Conservation (phyloP, 2,888 invertebrate genomes). For the Pyrgus malvae region DNA sequence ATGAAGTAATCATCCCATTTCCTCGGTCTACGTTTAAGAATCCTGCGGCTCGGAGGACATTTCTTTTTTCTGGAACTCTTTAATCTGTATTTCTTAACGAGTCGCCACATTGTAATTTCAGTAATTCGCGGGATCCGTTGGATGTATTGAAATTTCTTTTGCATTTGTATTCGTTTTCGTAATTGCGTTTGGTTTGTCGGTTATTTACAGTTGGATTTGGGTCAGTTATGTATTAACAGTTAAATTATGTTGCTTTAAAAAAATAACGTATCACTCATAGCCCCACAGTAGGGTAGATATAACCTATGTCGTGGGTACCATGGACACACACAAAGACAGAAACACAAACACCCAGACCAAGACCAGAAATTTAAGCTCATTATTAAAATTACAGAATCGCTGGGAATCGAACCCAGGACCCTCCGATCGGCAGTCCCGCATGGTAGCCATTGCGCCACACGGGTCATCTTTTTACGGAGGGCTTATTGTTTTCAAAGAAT, state of each 20-base stretch:
- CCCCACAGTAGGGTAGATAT: no score
- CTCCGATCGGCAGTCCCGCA: no score
- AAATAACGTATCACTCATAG: no score
- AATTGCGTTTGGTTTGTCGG: conserved; percentile 37
- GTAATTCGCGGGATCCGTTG: conserved; percentile 52
- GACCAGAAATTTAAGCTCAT: no score
- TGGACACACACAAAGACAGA: no score
- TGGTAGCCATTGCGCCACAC: no score
- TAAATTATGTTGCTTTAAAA: not conserved
- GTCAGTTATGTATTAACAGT: not conserved
- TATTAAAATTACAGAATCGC: no score
- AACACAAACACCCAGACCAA: no score
- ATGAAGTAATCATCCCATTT: conserved; percentile 82
- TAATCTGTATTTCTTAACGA: conserved; percentile 74
- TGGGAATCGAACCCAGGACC: no score
- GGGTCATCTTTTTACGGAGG: no score
- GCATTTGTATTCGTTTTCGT: conserved; percentile 30
- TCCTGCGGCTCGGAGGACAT: conserved; percentile 74
- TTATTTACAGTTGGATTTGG: conserved; percentile 24
- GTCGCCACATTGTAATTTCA: conserved; percentile 62
- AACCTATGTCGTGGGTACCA: no score
- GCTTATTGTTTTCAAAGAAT: no score
- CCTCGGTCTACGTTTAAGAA: conserved; percentile 79
- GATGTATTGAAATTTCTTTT: conserved; percentile 51
- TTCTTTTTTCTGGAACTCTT: conserved; percentile 67